A percentile compares a stretch with the other conserved stretches of the same genome.
Conservation (phyloP, 2,797 vertebrate species). For the Aotus griseimembra region DNA sequence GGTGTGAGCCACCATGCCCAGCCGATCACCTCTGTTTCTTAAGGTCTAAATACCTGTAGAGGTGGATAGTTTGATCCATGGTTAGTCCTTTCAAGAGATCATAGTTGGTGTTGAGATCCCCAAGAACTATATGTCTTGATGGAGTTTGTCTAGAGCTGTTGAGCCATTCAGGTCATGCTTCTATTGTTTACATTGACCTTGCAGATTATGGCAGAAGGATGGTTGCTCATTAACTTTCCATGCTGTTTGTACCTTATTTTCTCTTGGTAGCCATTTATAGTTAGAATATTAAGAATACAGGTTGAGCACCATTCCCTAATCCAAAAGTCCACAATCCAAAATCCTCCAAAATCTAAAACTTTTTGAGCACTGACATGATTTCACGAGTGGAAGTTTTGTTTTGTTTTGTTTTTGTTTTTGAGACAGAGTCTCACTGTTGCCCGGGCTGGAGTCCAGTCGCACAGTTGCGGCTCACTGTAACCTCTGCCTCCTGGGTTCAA, state of each 20-base stretch:
- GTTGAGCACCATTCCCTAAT: not conserved
- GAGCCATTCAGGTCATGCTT: not conserved
- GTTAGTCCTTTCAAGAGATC: not conserved
- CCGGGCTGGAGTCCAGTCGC: not conserved
- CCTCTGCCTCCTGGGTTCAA: not conserved
- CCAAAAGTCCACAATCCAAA: not conserved
- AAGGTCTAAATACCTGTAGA: not conserved
- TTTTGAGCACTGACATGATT: not conserved
- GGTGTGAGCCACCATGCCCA: not conserved
- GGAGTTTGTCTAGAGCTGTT: not conserved
- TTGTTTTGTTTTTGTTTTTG: not conserved
- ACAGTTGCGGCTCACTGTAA: not conserved
- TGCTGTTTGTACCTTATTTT: not conserved
- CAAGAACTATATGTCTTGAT: not conserved
- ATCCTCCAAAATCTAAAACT: not conserved
- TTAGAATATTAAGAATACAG: not conserved
- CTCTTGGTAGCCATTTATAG: slow-evolving; percentile 18
- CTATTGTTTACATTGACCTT: not conserved
- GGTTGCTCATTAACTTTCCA: not conserved
- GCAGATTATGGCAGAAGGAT: not conserved
- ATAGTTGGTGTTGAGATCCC: not conserved
- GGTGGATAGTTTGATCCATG: not conserved
- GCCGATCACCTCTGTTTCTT: not conserved
- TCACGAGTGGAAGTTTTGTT: not conserved
- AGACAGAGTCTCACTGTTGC: not conserved